Conservation (phyloP, 2,113 vertebrate species). For the Hemichromis elongatus region DNA sequence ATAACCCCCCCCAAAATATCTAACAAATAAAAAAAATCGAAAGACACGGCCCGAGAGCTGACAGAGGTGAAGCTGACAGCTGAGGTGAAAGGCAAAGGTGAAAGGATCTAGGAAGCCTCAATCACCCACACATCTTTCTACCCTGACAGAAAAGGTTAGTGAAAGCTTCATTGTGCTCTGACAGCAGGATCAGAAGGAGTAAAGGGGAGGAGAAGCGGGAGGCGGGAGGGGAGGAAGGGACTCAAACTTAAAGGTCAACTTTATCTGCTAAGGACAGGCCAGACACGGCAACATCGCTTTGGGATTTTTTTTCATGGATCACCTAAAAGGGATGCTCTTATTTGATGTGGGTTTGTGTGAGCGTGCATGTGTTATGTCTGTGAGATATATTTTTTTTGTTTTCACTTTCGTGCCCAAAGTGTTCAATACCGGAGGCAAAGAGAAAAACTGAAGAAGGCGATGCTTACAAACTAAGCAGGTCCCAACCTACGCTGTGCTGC, state of each 20-base stretch:
- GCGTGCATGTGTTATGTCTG: background rate
- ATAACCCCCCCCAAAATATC: background rate
- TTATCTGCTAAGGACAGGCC: slow-evolving; percentile 72
- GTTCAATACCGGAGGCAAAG: background rate
- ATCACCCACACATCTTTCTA: slow-evolving; percentile 65
- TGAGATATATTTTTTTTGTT: background rate
- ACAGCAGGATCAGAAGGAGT: slow-evolving; percentile 70
- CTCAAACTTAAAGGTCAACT: slow-evolving; percentile 77
- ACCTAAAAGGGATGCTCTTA: slow-evolving; percentile 49
- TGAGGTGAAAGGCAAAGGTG: slow-evolving; percentile 26
- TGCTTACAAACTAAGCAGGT: background rate
- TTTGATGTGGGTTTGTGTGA: slow-evolving; percentile 1
- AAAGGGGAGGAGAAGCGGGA: slow-evolving; percentile 16
- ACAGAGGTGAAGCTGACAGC: slow-evolving; percentile 46
- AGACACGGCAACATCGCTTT: slow-evolving; percentile 69
- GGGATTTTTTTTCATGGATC: slow-evolving; percentile 66
- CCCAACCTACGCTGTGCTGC: background rate
- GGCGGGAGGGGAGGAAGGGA: slow-evolving; percentile 15
- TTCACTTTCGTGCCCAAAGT: background rate
- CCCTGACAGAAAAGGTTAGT: slow-evolving; percentile 65
- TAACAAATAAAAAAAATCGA: background rate
- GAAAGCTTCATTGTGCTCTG: slow-evolving; percentile 74
- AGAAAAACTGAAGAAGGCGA: background rate
- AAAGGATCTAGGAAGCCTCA: slow-evolving; percentile 33
- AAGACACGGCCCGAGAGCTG: slow-evolving; percentile 3